Evolutionary conservation across 2,888 invertebrate genomes (phyloP), one percentile per base, ranked within the genome.

Genomic region (Volucella inanis): DNA sequence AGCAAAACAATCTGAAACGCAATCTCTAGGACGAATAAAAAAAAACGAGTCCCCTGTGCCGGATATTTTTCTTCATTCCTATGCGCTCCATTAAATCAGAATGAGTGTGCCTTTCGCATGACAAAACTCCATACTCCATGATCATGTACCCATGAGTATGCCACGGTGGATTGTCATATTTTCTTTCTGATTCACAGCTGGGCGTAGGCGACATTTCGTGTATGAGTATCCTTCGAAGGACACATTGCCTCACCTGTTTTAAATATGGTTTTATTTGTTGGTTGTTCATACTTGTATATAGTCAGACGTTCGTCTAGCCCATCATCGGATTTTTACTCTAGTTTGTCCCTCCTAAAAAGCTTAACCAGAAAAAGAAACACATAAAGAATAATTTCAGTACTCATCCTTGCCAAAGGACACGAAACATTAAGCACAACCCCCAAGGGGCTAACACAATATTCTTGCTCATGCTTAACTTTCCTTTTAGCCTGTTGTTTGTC

Each of bases 381-480:
- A 49, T 22, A 39, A 61, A 45, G 49, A 47, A 39, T 18, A 41
- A 18, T 45, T 54, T 31, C 15, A 45, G 15, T 38, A 71, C 45
- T 18, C 12, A 31, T 55, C 41, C 14, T 39, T 38, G 3, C 61
- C 39, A 41, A 80, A 55, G 67, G 68, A 78, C 65, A 49, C 12
- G 38, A 78, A 82, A 68, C 49, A 68, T 74, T 67, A 77, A 82
- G 67, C 39, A 39, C 74, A 70, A 15, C 45, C 74, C 83, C 79
- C 64, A 72, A 70, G 54, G 68, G 83, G 54, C 78, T 38, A 75
- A 45, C 22, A 83, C 74, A 79, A 74, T 75, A 79, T 70, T 57
- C 79, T 78, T 78, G 68, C 45, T 45, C 57, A 78, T 78, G 68
- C 64, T 64, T 83, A 57, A 47, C 68, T 78, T 50, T 47, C 49